Conservation (phyloP, 2,888 invertebrate genomes). For the Serripes groenlandicus region DNA sequence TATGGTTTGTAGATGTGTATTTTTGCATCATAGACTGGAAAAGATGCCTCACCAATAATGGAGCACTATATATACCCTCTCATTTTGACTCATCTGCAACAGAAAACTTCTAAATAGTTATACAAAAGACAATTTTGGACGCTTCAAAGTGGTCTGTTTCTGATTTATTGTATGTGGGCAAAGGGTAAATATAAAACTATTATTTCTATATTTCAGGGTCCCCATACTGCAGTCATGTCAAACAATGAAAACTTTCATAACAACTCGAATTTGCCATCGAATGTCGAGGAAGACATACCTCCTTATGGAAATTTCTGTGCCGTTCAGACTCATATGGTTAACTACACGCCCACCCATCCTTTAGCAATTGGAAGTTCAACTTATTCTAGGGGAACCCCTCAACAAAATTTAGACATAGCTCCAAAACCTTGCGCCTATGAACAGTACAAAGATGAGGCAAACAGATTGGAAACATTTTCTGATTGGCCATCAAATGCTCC, state of each 20-base stretch:
- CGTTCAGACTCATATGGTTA: constrained; percentile 20
- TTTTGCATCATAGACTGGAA: too few species aligned
- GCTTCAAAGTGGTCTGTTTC: too few species aligned
- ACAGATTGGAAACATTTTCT: constrained; percentile 64
- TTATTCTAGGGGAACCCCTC: constrained; percentile 1
- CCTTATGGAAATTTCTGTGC: neutral
- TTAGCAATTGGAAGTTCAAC: constrained; percentile 40
- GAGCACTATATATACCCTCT: neutral
- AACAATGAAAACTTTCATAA: neutral
- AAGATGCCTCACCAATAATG: neutral
- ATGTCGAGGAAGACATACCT: constrained; percentile 15
- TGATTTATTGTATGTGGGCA: neutral
- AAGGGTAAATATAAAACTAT: neutral
- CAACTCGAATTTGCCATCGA: neutral
- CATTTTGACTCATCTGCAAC: neutral
- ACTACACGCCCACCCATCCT: constrained; percentile 30
- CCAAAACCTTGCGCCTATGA: constrained; percentile 51
- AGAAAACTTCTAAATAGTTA: neutral
- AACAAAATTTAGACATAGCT: constrained; percentile 44
- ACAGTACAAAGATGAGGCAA: constrained; percentile 41
- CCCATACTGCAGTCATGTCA: neutral
- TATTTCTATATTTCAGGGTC: neutral
- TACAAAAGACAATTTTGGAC: neutral
- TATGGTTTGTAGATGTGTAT: too few species aligned
- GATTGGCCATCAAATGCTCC: constrained; percentile 63